Base-by-base conservation (phyloP, 53 echinoderm and acorn worm genomes). In the Echinometra lucunter region DNA sequence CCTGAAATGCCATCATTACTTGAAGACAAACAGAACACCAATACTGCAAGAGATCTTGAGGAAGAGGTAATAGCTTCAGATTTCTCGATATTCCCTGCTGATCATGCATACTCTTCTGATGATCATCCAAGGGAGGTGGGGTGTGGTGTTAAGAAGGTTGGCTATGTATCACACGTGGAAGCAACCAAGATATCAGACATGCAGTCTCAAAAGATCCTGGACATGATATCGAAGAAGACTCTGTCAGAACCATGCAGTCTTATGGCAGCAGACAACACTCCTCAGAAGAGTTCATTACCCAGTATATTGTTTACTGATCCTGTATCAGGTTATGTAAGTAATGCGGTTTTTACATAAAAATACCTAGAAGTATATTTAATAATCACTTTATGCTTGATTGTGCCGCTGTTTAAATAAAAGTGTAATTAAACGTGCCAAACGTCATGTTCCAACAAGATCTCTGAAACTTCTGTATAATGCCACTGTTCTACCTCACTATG, bases 251-350 rank as follows among this genome's bases (percentile, higher is more conserved):
- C 42, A 40, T 19, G 78, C 78, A 16, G 5, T 30, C 1, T 78
- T 5, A 19, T 6, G 2, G 42, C 19, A 78, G 78, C 15, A 85
- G 85, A 85, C 47, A 49, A 45, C 85, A 13, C 28, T 85, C 15
- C 85, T n/a, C 27, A n/a, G 85, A 85, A 28, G n/a, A 13, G 4
- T 6, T 25, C 91, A 27, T 32, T 58, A 38, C 60, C 37, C 60
- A 32, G 25, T 38, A 89, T 89, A 37, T 49, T 89, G 38, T 58
- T 89, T 25, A 37, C 58, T 23, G 89, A 89, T 89, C 89, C 89
- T 66, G 91, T 69, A 12, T 91, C 91, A 23, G 91, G 91, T 27
- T 66, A 91, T n/a, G 91, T 91, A 25, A 69, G 45, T n/a, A 91
- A 91, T 30, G 70, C 70, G 27, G 40, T 91, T 40, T 91, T 70